Evolutionary conservation across 2,797 vertebrate genomes (phyloP), one percentile per base, ranked within the genome.

Genomic region (Labeo calbasu): DNA sequence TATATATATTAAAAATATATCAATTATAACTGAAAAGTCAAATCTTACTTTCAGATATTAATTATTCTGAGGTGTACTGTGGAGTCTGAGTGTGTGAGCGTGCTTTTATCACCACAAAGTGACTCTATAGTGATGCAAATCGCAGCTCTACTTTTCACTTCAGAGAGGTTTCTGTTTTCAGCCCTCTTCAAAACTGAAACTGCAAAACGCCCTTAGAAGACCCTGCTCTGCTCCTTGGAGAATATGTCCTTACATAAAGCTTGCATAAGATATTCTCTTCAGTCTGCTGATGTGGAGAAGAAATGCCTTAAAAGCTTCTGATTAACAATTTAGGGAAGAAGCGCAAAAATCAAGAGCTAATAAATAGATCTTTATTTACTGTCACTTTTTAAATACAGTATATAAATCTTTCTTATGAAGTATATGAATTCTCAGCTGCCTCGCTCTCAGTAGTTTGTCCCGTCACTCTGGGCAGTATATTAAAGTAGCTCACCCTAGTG

Each of bases 241-340:
- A 77, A 57, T 11, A 25, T 25, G n/a, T 59, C 21, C 72, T 88
- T 86, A 87, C 61, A 76, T 85, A 86, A 86, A 85, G 50, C 83
- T 81, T 81, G 87, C 75, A 50, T 87, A 88, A 88, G 23, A 40
- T 57, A 61, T 63, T 82, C 40, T 82, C 51, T 53, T 79, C 23
- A 69, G 84, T 68, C 61, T 69, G 79, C 15, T 77, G 76, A 79
- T 61, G 40, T 72, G 69, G 12, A 81, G 25, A 81, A 51, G 59
- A 63, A 50, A 72, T n/a, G n/a, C 72, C 66, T 84, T 66, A 78
- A 76, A 50, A 46, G 72, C 55, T 77, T 78, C 57, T 61, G 65
- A 50, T 63, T n/a, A 43, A 32, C 5, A 19, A 3, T 80, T 73
- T 10, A 51, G 23, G 0, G 81, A 72, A 81, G 63, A 63, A 57